Base-by-base conservation (phyloP, 2,797 vertebrate genomes). In the Pempheris klunzingeri region DNA sequence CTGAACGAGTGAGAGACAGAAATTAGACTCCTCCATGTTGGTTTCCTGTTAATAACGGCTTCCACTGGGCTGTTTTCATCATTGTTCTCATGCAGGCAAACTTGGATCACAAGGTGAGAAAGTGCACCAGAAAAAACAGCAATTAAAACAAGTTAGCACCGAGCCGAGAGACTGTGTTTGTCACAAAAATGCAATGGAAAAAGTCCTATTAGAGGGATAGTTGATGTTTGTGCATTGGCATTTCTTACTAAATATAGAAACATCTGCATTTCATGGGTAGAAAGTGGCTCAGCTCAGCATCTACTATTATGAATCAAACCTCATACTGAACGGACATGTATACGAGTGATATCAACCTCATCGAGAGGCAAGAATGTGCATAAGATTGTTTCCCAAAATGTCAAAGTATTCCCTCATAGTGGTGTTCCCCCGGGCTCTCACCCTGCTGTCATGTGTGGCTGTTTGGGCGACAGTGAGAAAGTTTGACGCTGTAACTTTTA, bases 1-100 rank as follows among this genome's bases (percentile, higher is more conserved):
- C 30, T n/a, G 58, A 77, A 28, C 38, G 43, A 79, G 68, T 76
- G 82, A 61, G 59, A 84, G 64, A 54, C 55, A 77, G 50, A 73
- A 80, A 83, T 76, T n/a, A 69, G 34, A 74, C 66, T 26, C 26
- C 30, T 59, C 36, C 39, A 47, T 41, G 60, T 69, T 70, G 46
- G 26, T 58, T 87, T 73, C 47, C 39, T 68, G 34, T 72, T 71
- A 73, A 66, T 30, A 67, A 73, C 75, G 47, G 47, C 61, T 79
- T 73, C 41, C 0, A 17, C 30, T 0, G 28, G 5, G 67, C 49
- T 50, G 49, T 73, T 70, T 52, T 69, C 50, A 9, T 39, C 9
- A 22, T 15, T 0, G 3, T 57, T 75, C 44, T 24, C 75, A 28
- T n/a, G 6, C 1, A 38, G 60, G 13, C 5, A 61, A 32, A 52